A percentile compares a stretch with the other conserved stretches of the same genome.
Conservation (phyloP, 1,140 invertebrate species). For the Microplitis mediator region DNA sequence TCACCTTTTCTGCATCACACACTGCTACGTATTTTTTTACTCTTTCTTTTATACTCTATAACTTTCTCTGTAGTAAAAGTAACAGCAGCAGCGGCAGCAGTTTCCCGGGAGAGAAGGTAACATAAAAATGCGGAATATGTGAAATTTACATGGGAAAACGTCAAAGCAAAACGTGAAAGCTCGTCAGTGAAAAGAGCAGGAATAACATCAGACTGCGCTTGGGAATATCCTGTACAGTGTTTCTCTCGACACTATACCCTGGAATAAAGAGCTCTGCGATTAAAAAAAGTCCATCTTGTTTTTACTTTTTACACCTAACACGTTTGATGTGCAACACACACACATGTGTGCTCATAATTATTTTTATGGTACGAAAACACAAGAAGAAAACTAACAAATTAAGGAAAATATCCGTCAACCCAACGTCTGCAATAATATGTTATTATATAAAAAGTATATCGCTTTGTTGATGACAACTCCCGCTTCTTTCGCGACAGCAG, state of each 20-base stretch:
- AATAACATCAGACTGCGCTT: constrained; percentile 4
- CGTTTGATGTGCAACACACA: background rate
- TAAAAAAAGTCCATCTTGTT: constrained; percentile 2
- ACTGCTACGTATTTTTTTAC: background rate
- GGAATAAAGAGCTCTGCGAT: background rate
- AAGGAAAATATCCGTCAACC: background rate
- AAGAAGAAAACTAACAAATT: background rate
- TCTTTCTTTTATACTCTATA: background rate
- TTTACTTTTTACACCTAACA: background rate
- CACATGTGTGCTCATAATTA: background rate
- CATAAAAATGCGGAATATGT: constrained; percentile 4
- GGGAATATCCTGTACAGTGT: background rate
- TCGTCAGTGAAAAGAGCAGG: constrained; percentile 10
- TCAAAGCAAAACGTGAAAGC: constrained; percentile 16
- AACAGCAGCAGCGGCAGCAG: background rate
- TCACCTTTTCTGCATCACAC: no score
- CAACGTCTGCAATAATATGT: no score
- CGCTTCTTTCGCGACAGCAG: constrained; percentile 10
- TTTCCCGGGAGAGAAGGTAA: constrained; percentile 5
- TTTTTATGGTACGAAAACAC: background rate
- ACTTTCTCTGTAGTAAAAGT: background rate
- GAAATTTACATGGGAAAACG: background rate
- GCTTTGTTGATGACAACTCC: constrained; percentile 3
- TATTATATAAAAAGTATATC: background rate
- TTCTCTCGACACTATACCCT: background rate